phyloP scores from a whole-genome alignment of 2,888 invertebrate species.

The Cheilosia grossa region DNA sequence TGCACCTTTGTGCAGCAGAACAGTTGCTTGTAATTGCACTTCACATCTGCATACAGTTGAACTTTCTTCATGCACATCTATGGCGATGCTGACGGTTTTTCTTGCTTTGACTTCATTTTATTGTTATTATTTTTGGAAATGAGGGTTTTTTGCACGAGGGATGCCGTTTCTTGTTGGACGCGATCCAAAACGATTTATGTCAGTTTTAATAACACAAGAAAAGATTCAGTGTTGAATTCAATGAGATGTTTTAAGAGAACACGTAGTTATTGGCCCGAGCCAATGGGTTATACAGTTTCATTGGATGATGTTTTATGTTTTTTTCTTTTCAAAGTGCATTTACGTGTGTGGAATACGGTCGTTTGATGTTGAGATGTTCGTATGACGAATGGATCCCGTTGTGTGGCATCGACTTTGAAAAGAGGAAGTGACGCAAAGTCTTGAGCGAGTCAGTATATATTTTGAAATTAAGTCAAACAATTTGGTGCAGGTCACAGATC shows the following conservation, averaged over 20 bases:
- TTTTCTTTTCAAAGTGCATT: background rate
- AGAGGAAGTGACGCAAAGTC: no score
- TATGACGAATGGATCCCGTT: background rate
- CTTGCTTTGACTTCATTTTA: constrained; percentile 43
- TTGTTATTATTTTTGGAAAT: constrained; percentile 44
- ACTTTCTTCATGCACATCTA: constrained; percentile 36
- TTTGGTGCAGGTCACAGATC: no score
- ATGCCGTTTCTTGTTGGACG: constrained; percentile 61
- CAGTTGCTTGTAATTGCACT: constrained; percentile 66
- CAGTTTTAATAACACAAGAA: constrained; percentile 67
- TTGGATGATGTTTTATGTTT: constrained; percentile 25
- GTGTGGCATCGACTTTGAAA: no score
- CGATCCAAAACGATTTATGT: constrained; percentile 70
- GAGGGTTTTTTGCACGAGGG: constrained; percentile 9
- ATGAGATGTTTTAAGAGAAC: constrained; percentile 60
- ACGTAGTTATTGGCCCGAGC: constrained; percentile 54
- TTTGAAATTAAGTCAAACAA: no score
- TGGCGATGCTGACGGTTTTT: constrained; percentile 3
- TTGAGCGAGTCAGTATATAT: no score
- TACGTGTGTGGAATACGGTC: constrained; percentile 25
- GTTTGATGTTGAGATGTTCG: constrained; percentile 1
- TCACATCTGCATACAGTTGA: constrained; percentile 70
- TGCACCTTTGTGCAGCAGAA: constrained; percentile 3
- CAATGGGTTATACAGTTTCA: background rate
- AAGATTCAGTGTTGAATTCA: constrained; percentile 51